A percentile compares a stretch with the other conserved stretches of the same genome.
phyloP scores from a whole-genome alignment of 2,113 vertebrate genomes.

The Esox niger region DNA sequence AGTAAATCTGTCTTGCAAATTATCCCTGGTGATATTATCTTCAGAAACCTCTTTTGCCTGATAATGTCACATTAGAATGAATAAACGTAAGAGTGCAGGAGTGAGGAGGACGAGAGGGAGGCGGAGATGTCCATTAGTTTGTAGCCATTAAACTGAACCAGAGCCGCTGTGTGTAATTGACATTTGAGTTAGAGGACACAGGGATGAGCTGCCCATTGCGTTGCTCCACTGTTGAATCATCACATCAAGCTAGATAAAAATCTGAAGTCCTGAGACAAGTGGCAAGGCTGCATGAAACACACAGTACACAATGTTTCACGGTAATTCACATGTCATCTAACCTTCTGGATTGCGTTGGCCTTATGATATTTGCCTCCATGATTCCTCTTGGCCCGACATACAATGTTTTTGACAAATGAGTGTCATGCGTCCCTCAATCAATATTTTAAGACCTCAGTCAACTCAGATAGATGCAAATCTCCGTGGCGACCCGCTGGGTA shows the following conservation, averaged over 20 bases:
- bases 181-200: slow-evolving; percentile 33
- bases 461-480: slow-evolving; percentile 8
- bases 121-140: slow-evolving; percentile 7
- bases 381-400: background rate
- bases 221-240: slow-evolving; percentile 18
- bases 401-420: background rate
- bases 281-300: background rate
- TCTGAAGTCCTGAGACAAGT: background rate
- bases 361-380: slow-evolving; percentile 18
- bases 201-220: slow-evolving; percentile 15
- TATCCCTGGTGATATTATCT: slow-evolving; percentile 14
- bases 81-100: slow-evolving; percentile 8
- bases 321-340: slow-evolving; percentile 78
- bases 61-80: slow-evolving; percentile 1
- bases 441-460: slow-evolving; percentile 6
- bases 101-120: background rate
- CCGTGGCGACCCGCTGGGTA: slow-evolving; percentile 8
- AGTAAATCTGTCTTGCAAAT: slow-evolving; percentile 7
- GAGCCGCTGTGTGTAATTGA: slow-evolving; percentile 38
- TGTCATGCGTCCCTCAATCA: slow-evolving; percentile 3
- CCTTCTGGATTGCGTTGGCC: slow-evolving; percentile 60
- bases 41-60: slow-evolving; percentile 11
- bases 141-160: slow-evolving; percentile 33
- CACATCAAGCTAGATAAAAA: slow-evolving; percentile 13
- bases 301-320: slow-evolving; percentile 26